These are phyloP conservation scores for Spisula subtruncata DNA, from an alignment of 2,888 invertebrate species.

Conservation along the genomic window DNA sequence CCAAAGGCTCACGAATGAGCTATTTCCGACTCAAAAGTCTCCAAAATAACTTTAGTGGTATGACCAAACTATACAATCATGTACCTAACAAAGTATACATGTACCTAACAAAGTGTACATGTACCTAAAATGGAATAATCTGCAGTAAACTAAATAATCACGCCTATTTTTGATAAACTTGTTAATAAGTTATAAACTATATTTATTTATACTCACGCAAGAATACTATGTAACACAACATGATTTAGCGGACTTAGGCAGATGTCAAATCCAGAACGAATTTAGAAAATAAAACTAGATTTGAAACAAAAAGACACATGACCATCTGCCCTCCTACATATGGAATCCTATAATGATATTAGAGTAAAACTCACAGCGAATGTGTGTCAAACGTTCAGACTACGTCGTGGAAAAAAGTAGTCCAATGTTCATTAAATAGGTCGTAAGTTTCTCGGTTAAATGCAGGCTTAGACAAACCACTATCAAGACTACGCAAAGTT, in stretches of 20 bases:
- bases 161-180: not conserved
- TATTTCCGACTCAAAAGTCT: not conserved
- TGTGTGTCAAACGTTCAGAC: too few relatives aligned
- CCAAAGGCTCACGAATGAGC: not conserved
- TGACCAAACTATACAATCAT: too few relatives aligned
- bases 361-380: too few relatives aligned
- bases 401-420: too few relatives aligned
- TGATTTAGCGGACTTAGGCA: not conserved
- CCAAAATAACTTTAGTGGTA: not conserved
- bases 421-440: too few relatives aligned
- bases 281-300: not conserved
- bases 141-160: not conserved
- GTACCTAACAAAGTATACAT: too few relatives aligned
- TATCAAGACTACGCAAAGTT: too few relatives aligned
- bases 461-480: too few relatives aligned
- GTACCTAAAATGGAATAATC: not conserved
- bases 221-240: too few relatives aligned
- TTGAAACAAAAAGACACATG: not conserved
- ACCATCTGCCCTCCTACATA: not conserved
- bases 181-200: not conserved
- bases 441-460: too few relatives aligned
- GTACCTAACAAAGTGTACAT: not conserved
- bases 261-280: constrained; percentile 1
- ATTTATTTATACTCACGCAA: not conserved
- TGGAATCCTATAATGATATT: not conserved